Evolutionary conservation across 2,888 invertebrate species (phyloP), one percentile per base, ranked within the genome.

Genomic region (Drosophila sordidula): DNA sequence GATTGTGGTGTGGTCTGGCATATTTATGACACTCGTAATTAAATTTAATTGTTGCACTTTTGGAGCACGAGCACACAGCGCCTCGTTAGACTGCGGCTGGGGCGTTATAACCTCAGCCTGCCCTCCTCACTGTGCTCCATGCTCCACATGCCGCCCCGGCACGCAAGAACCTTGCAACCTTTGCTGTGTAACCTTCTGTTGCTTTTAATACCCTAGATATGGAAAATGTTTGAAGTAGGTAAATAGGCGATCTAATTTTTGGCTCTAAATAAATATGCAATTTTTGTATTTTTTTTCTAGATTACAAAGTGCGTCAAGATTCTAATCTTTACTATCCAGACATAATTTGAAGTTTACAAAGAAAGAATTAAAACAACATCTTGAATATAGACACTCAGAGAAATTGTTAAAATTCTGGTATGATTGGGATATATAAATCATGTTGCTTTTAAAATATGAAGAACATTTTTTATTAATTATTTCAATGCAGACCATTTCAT

Each of bases 11-110:
- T 70, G 72, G 68, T 70, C 67, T 89, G 87, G 84, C 87, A 85
- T 89, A 85, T 89, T 89, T 89, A 85, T 89, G 84, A 87, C 87
- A 89, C 80, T 87, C 80, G 84, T 85, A 89, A 85, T 85, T 85
- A 85, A 85, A 87, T 85, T 85, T 85, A 85, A 85, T 85, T 85
- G 84, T 85, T 85, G 89, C 84, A 87, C 87, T 85, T 89, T 78
- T 73, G 74, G 78, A 64, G 64, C 78, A 73, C 78, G 78, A 78
- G 78, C 70, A 49, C 57, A 69, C 63, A 50, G 50, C 63, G 75
- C 74, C 74, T 75, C 68, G 74, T 75, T 75, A 75, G 68, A 64
- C 55, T 72, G 78, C 50, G 78, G 75, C 63, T 61, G 59, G 46
- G 78, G 74, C 73, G 68, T 50, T 52, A 72, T 67, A 75, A 57